Evolutionary conservation across 2,888 invertebrate genomes (phyloP).

Genomic region (Drosophila melanosoma): DNA sequence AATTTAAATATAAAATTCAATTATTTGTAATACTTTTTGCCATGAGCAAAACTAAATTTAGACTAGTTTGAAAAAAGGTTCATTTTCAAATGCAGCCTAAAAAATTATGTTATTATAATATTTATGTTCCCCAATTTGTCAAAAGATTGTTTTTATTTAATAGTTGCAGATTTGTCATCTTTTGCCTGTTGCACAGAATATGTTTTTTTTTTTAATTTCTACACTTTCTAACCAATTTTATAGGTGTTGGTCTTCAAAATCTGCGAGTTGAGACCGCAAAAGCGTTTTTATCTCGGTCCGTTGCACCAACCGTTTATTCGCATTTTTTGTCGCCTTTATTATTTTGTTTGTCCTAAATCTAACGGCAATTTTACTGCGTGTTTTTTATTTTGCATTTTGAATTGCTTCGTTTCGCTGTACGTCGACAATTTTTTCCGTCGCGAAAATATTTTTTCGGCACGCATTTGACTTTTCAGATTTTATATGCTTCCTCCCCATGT

Average conservation of each 20-base stretch:
- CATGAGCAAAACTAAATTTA: too few relatives aligned
- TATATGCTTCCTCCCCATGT: slow-evolving; percentile 18
- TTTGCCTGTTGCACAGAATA: slow-evolving; percentile 42
- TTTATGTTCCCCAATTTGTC: not conserved
- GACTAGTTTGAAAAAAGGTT: not conserved
- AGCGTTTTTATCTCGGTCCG: slow-evolving; percentile 58
- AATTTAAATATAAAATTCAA: not conserved
- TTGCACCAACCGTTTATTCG: slow-evolving; percentile 36
- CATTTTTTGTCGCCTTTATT: slow-evolving; percentile 40
- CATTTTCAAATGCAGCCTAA: not conserved
- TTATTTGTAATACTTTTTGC: not conserved
- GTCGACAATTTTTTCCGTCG: slow-evolving; percentile 52
- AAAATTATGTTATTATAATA: not conserved
- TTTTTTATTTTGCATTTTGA: slow-evolving; percentile 71
- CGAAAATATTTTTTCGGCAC: slow-evolving; percentile 69
- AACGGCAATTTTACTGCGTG: slow-evolving; percentile 60
- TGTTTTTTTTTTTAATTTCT: not conserved
- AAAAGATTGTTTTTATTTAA: slow-evolving; percentile 2
- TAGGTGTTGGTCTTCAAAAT: slow-evolving; percentile 31
- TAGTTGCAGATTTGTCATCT: not conserved
- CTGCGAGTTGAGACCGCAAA: slow-evolving; percentile 66
- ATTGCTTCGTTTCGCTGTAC: slow-evolving; percentile 56
- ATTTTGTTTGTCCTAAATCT: slow-evolving; percentile 73
- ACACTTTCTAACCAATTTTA: not conserved
- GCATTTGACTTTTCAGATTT: slow-evolving; percentile 67